phyloP scores from a whole-genome alignment of 2,888 invertebrate genomes.

The Mamestra brassicae region DNA sequence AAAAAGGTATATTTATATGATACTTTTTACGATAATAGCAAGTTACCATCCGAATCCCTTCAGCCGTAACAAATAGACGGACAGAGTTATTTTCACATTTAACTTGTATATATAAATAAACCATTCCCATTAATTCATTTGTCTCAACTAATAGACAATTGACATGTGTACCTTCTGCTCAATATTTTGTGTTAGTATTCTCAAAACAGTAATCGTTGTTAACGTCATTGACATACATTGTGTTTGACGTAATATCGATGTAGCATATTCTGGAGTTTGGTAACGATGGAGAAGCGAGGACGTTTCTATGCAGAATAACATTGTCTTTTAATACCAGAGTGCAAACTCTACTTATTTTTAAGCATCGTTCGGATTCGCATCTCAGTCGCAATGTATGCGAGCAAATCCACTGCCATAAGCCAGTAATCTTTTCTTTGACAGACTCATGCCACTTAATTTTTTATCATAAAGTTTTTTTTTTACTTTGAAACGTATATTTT shows the following conservation, averaged over 20 bases:
- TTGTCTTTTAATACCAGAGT: neutral
- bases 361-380: too few relatives aligned
- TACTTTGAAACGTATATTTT: neutral
- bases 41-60: too few relatives aligned
- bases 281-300: conserved; percentile 8
- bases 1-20: too few relatives aligned
- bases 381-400: too few relatives aligned
- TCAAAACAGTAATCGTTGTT: conserved; percentile 59
- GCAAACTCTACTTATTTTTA: too few relatives aligned
- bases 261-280: conserved; percentile 38
- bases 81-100: too few relatives aligned
- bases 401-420: too few relatives aligned
- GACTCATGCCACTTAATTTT: neutral
- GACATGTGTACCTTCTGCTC: conserved; percentile 36
- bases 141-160: neutral
- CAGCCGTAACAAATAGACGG: too few relatives aligned
- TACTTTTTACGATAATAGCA: too few relatives aligned
- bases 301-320: neutral
- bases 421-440: neutral
- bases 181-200: conserved; percentile 33
- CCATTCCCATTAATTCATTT: too few relatives aligned
- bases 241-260: conserved; percentile 73
- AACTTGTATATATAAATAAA: too few relatives aligned
- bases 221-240: conserved; percentile 83
- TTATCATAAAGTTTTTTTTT: neutral